These are phyloP conservation scores for Lacerta bilineata DNA, from an alignment of 2,797 vertebrate genomes.

Conservation along the genomic window DNA sequence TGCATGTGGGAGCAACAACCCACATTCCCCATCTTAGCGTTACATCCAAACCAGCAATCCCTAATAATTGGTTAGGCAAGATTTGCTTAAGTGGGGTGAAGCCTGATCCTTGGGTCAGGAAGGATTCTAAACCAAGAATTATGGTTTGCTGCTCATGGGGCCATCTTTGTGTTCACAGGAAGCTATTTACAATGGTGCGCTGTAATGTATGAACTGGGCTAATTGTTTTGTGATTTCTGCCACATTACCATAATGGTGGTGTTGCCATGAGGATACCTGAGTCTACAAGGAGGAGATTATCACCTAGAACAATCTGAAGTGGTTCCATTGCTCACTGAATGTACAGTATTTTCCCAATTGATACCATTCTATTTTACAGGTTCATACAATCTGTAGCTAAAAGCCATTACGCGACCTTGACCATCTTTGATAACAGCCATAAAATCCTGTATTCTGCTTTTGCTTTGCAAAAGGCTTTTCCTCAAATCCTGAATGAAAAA, in stretches of 20 bases:
- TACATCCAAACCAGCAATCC: too few species aligned
- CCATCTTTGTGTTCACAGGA: too few species aligned
- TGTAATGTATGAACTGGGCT: background rate
- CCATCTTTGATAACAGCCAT: background rate
- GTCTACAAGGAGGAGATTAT: too few species aligned
- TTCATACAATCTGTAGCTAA: background rate
- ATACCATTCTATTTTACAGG: background rate
- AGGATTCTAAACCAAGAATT: too few species aligned
- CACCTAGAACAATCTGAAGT: background rate
- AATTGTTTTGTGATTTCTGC: background rate
- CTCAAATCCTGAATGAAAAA: background rate
- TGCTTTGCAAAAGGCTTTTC: background rate
- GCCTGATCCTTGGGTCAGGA: too few species aligned
- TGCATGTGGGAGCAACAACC: background rate
- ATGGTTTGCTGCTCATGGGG: too few species aligned
- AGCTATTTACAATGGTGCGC: too few species aligned
- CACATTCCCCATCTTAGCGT: too few species aligned
- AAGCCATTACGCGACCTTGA: background rate
- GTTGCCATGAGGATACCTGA: background rate
- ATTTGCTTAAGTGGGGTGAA: too few species aligned
- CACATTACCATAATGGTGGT: background rate
- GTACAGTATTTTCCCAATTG: background rate
- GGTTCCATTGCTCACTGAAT: background rate
- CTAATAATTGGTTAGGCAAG: too few species aligned
- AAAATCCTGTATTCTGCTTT: background rate